Conservation (phyloP, 2,797 vertebrate species). For the Protosalanx chinensis region DNA sequence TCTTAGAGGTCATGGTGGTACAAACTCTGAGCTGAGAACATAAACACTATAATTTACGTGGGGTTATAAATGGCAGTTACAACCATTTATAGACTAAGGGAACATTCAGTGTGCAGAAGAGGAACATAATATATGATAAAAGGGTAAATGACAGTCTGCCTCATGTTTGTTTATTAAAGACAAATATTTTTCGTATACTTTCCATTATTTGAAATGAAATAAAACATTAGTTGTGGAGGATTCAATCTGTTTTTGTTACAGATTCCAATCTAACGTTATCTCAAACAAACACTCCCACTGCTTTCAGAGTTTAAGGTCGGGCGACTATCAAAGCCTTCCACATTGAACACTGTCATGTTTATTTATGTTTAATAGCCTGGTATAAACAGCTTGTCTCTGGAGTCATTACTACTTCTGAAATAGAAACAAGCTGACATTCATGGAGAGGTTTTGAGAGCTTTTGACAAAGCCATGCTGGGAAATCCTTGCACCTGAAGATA, state of each 20-base stretch:
- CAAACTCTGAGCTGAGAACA: conserved; percentile 21
- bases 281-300: neutral
- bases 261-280: too few species aligned
- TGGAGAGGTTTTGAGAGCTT: neutral
- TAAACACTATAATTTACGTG: conserved; percentile 56
- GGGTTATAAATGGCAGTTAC: conserved; percentile 61
- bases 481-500: neutral
- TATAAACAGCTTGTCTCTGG: neutral
- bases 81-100: conserved; percentile 57
- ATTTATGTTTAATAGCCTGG: neutral
- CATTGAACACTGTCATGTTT: conserved; percentile 5
- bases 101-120: conserved; percentile 43
- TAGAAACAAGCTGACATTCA: neutral
- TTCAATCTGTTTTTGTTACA: too few species aligned
- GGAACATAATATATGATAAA: conserved; percentile 50
- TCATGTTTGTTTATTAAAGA: conserved; percentile 4
- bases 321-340: neutral
- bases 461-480: neutral
- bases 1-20: conserved; percentile 40
- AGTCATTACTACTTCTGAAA: neutral
- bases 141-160: conserved; percentile 29
- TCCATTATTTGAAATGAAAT: neutral
- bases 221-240: too few species aligned
- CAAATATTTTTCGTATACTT: conserved; percentile 23
- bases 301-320: neutral